Conservation (phyloP, 92 coral and sea anemone species). For the Ricordea florida region DNA sequence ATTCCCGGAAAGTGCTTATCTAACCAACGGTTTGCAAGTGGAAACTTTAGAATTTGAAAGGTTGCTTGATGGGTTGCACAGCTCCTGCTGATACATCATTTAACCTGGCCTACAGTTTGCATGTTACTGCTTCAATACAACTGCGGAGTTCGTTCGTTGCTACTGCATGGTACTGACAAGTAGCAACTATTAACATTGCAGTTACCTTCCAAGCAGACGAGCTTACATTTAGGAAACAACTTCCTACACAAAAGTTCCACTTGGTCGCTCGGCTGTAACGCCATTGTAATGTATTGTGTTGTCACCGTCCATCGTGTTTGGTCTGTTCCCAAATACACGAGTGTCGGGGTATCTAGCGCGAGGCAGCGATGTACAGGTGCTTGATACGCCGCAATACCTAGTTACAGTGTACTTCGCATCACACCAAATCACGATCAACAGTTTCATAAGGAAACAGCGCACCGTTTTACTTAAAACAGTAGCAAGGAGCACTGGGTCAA, state of each 20-base stretch:
- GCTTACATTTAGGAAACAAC: background rate
- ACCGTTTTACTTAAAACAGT: background rate
- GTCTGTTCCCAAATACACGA: conserved; percentile 2
- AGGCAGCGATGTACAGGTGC: background rate
- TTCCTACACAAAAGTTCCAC: background rate
- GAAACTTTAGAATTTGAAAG: background rate
- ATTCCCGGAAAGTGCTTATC: background rate
- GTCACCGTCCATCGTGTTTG: no score
- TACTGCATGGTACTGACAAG: background rate
- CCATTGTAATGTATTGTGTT: no score
- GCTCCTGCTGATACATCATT: conserved; percentile 24
- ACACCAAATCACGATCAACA: background rate
- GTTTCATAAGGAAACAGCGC: conserved; percentile 10
- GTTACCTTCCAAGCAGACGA: background rate
- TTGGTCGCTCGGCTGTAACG: no score
- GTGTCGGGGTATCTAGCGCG: background rate
- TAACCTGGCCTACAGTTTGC: background rate
- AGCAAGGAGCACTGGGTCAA: conserved; percentile 6
- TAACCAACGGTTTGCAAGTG: background rate
- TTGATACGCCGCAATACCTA: background rate
- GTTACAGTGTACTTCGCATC: background rate
- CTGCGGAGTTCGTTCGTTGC: background rate
- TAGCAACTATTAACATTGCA: background rate
- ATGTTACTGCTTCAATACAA: background rate
- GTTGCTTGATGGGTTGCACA: background rate